These are phyloP conservation scores for Sylvilagus floridanus DNA, from an alignment of 2,797 vertebrate species.

Conservation along the genomic window DNA sequence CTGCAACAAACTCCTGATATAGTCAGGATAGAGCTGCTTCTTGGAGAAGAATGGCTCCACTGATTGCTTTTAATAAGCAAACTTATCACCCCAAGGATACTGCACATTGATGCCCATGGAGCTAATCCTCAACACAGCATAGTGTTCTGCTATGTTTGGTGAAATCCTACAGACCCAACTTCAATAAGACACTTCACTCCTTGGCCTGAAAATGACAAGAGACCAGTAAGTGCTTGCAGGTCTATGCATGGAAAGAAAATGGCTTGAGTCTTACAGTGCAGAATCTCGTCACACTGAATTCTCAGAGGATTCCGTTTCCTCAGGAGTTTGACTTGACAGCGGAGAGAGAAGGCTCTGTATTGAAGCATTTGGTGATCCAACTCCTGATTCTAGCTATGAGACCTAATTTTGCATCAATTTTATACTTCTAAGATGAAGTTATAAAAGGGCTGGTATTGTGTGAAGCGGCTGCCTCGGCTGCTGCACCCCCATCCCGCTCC, in stretches of 20 bases:
- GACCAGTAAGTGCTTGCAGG: rapidly evolving
- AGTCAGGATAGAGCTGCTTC: not conserved
- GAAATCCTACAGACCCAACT: not conserved
- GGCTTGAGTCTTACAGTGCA: not conserved
- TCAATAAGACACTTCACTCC: not conserved
- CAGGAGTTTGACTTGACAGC: not conserved
- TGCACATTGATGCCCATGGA: not conserved
- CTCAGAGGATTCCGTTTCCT: not conserved
- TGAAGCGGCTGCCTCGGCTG: too few species aligned
- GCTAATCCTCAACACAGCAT: not conserved
- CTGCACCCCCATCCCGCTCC: too few species aligned
- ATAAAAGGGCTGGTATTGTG: too few species aligned
- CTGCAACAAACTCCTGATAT: not conserved
- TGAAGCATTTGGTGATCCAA: not conserved
- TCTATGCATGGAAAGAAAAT: not conserved
- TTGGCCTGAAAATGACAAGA: not conserved
- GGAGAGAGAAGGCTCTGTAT: not conserved
- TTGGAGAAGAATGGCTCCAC: not conserved
- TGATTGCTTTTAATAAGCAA: not conserved
- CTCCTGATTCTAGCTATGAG: not conserved
- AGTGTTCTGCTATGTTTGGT: not conserved
- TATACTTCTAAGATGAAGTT: not conserved
- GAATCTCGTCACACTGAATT: not conserved
- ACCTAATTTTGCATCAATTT: not conserved
- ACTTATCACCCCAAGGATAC: not conserved